phyloP scores from a whole-genome alignment of 2,888 invertebrate genomes.

The Actias luna region DNA sequence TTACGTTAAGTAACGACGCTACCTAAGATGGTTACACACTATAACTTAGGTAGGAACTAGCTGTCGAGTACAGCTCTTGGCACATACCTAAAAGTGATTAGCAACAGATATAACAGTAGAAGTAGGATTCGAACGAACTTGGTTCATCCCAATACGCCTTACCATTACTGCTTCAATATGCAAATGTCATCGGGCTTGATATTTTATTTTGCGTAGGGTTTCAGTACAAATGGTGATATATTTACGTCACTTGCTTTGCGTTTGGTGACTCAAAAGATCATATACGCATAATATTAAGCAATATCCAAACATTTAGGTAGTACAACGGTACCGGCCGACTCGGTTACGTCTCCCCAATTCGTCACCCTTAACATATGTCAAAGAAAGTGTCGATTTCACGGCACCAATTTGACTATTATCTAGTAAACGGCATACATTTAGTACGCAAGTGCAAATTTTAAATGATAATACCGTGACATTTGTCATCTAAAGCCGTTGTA shows the following conservation, averaged over 20 bases:
- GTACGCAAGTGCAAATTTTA: background rate
- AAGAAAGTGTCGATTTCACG: conserved; percentile 61
- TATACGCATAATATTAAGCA: background rate
- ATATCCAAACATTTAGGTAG: conserved; percentile 7
- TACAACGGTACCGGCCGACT: conserved; percentile 57
- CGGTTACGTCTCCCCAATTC: conserved; percentile 63
- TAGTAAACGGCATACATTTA: background rate
- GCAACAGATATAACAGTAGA: no score
- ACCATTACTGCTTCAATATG: no score
- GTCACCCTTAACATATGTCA: conserved; percentile 54
- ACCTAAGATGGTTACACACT: no score
- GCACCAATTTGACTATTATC: conserved; percentile 29
- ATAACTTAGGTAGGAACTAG: no score
- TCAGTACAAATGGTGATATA: background rate
- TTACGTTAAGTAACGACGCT: no score
- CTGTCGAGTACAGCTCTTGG: no score
- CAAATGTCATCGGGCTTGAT: background rate
- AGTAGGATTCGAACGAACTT: no score
- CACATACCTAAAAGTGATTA: no score
- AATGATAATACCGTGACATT: background rate
- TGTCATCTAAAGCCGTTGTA: background rate
- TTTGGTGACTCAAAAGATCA: background rate
- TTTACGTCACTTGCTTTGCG: background rate
- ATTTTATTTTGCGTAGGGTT: background rate
- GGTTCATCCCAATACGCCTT: no score